Conservation (phyloP, 2,797 vertebrate species). For the Myotis planiceps region DNA sequence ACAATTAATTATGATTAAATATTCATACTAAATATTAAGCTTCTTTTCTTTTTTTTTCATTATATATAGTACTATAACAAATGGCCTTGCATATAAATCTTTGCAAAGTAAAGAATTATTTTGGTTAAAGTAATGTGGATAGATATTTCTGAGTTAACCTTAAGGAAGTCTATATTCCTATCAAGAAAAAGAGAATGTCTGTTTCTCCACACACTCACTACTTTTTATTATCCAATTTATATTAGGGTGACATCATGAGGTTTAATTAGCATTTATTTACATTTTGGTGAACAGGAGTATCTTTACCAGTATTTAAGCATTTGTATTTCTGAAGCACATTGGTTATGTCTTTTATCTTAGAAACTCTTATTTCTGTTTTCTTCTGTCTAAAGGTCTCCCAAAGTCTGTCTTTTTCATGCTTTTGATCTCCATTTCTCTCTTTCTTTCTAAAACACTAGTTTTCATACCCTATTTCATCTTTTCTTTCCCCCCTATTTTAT, state of each 20-base stretch:
- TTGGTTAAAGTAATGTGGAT: background rate
- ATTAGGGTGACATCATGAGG: background rate
- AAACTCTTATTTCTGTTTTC: background rate
- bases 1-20: background rate
- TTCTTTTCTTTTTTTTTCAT: background rate
- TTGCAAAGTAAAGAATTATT: background rate
- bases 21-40: background rate
- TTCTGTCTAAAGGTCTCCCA: background rate
- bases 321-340: background rate
- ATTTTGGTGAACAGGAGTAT: background rate
- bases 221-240: background rate
- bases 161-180: background rate
- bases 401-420: background rate
- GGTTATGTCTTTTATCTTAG: background rate
- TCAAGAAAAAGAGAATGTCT: background rate
- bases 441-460: background rate
- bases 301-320: background rate
- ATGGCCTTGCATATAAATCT: background rate
- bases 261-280: constrained; percentile 4
- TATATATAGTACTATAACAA: background rate
- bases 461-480: background rate
- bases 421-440: background rate
- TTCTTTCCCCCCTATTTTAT: background rate
- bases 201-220: background rate
- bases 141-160: constrained; percentile 26